Percentiles rank a stretch among this genome's conserved stretches.
phyloP scores from a whole-genome alignment of 2,113 vertebrate species.

The Acanthochromis polyacanthus region DNA sequence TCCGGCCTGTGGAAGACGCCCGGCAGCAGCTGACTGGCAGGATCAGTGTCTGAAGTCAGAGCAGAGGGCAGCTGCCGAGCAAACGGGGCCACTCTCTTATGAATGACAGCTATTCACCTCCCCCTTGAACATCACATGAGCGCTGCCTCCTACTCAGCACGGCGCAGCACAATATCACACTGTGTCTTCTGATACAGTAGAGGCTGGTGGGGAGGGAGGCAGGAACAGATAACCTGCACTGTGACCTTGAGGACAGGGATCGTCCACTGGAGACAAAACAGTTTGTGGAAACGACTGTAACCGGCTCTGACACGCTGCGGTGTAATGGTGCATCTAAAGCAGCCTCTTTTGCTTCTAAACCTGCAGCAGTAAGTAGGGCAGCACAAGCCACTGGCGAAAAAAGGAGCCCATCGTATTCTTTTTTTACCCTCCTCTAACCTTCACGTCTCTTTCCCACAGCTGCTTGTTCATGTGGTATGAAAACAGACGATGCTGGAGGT shows the following conservation, averaged over 20 bases:
- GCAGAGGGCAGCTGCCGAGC: constrained; percentile 66
- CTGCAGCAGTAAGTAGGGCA: constrained; percentile 39
- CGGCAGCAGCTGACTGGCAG: constrained; percentile 68
- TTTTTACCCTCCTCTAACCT: constrained; percentile 29
- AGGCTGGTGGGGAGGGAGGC: constrained; percentile 35
- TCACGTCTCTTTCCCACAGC: constrained; percentile 21
- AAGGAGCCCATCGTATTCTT: neutral
- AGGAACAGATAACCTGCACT: constrained; percentile 52
- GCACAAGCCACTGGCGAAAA: constrained; percentile 8
- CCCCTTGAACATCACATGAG: constrained; percentile 75
- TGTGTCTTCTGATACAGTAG: constrained; percentile 66
- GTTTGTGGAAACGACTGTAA: neutral
- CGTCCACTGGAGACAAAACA: neutral
- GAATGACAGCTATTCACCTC: constrained; percentile 80
- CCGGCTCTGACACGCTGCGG: neutral
- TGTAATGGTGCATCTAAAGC: neutral
- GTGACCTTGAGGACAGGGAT: constrained; percentile 53
- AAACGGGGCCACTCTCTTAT: constrained; percentile 52
- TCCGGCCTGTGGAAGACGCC: constrained; percentile 22
- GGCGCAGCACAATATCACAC: constrained; percentile 65
- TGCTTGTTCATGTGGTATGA: constrained; percentile 43
- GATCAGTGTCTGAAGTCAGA: constrained; percentile 60
- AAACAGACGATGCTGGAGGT: constrained; percentile 27
- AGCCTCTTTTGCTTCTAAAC: constrained; percentile 5
- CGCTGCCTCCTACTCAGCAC: constrained; percentile 72